Conservation (phyloP, 2,113 vertebrate genomes). For the Pangasianodon hypophthalmus region DNA sequence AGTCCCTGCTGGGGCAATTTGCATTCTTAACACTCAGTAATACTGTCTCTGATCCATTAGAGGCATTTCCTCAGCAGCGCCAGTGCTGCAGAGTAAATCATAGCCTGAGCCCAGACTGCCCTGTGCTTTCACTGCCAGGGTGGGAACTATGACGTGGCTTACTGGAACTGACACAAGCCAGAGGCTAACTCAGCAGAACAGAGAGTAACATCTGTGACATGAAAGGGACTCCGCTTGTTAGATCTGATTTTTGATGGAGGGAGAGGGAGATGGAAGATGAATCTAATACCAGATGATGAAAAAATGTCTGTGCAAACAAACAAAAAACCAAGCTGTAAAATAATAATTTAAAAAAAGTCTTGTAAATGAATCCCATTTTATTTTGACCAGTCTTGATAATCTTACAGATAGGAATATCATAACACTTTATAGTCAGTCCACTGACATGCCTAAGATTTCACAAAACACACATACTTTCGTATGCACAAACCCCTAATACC, state of each 20-base stretch:
- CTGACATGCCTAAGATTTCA: neutral
- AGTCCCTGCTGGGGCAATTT: neutral
- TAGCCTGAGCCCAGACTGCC: neutral
- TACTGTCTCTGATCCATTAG: conserved; percentile 2
- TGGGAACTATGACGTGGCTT: conserved; percentile 36
- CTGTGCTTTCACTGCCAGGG: conserved; percentile 25
- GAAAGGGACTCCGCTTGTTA: neutral
- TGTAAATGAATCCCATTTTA: neutral
- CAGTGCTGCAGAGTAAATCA: conserved; percentile 27
- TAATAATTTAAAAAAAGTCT: neutral
- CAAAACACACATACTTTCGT: neutral
- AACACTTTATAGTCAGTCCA: neutral
- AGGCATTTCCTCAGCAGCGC: conserved; percentile 12
- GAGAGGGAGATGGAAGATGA: neutral
- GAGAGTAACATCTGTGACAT: neutral
- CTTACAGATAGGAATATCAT: neutral
- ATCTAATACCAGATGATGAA: neutral
- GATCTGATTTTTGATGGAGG: neutral
- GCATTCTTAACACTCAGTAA: neutral
- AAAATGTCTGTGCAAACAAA: neutral
- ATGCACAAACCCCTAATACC: neutral
- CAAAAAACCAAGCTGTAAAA: neutral
- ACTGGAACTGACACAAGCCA: conserved; percentile 27
- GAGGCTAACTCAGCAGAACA: neutral
- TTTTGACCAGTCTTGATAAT: neutral